Evolutionary conservation across 2,888 invertebrate genomes (phyloP).

Genomic region (Agrotis ipsilon): DNA sequence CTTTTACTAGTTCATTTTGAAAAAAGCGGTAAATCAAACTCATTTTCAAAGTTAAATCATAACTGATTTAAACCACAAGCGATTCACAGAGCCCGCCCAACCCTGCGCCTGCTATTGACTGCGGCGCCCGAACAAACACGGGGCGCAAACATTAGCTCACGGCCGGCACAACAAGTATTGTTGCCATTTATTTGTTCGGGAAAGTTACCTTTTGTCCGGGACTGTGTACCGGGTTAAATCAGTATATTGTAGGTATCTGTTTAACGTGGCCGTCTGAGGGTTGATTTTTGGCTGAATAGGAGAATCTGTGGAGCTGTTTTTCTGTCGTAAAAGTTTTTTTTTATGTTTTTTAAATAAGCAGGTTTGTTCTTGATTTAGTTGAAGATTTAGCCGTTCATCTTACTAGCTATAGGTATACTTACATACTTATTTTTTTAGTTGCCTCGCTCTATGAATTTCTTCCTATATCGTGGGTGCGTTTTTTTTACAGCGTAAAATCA

Average conservation of each 20-base stretch:
- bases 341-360: neutral
- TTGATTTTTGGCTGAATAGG: conserved; percentile 1
- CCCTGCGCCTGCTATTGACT: neutral
- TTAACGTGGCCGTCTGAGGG: conserved; percentile 12
- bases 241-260: conserved; percentile 21
- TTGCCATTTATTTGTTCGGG: conserved; percentile 42
- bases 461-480: too few species aligned
- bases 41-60: too few species aligned
- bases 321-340: neutral
- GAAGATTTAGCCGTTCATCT: neutral
- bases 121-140: conserved; percentile 42
- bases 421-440: too few species aligned
- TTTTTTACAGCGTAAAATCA: too few species aligned
- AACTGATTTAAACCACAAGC: neutral
- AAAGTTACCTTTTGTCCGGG: conserved; percentile 49
- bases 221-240: conserved; percentile 23
- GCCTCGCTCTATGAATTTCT: too few species aligned
- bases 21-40: too few species aligned
- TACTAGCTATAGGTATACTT: too few species aligned
- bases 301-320: neutral
- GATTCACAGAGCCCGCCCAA: neutral
- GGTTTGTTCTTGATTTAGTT: neutral
- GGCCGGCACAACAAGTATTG: conserved; percentile 38
- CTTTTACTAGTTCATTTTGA: too few species aligned
- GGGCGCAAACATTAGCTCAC: conserved; percentile 45